Conservation (phyloP, 2,888 invertebrate genomes). For the Griposia aprilina region DNA sequence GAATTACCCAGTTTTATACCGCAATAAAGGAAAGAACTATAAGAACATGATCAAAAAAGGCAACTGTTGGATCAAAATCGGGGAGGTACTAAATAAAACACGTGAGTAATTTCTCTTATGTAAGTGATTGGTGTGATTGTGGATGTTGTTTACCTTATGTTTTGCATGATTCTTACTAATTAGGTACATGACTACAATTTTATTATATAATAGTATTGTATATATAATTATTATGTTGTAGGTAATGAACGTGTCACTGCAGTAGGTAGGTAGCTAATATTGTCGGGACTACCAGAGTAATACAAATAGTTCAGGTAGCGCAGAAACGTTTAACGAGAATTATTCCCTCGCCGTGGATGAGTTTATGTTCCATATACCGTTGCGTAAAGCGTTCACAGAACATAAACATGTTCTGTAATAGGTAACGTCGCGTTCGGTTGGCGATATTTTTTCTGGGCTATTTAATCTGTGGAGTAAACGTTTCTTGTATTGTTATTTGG, state of each 20-base stretch:
- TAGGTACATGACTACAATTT: neutral
- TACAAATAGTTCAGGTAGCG: neutral
- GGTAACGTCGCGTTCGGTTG: neutral
- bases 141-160: conserved; percentile 4
- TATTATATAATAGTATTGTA: too few species aligned
- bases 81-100: conserved; percentile 33
- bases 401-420: conserved; percentile 1
- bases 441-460: conserved; percentile 3
- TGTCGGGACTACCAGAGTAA: neutral
- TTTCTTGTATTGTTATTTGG: neutral
- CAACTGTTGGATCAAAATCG: conserved; percentile 54
- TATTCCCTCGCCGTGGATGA: neutral
- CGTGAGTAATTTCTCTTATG: conserved; percentile 39
- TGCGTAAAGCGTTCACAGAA: neutral
- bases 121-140: neutral
- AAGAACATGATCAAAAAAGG: conserved; percentile 42
- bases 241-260: conserved; percentile 9
- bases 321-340: neutral
- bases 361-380: neutral
- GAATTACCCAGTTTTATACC: conserved; percentile 53
- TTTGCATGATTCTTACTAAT: conserved; percentile 8
- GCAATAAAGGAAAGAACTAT: conserved; percentile 40
- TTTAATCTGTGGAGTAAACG: neutral
- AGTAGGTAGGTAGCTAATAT: neutral
- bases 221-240: neutral